phyloP scores from a whole-genome alignment of 2,113 vertebrate genomes.

The Tragelaphus scriptus region DNA sequence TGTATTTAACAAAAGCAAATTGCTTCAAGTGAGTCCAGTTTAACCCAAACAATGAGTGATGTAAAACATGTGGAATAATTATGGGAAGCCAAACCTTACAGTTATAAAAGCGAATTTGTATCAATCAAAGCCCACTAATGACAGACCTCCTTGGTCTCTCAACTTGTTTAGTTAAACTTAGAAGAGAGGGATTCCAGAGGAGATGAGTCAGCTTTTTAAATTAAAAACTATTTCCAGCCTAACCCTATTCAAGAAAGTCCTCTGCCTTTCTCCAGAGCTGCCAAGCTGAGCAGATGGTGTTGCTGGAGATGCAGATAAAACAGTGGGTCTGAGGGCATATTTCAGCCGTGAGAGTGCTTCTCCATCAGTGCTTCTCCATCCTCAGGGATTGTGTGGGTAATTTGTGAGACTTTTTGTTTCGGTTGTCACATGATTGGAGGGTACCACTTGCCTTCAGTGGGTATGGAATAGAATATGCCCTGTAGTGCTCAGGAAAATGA shows the following conservation, averaged over 20 bases:
- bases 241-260: not conserved
- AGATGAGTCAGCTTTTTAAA: not conserved
- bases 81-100: not conserved
- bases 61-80: not conserved
- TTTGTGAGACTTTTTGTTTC: not conserved
- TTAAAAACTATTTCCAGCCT: not conserved
- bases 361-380: not conserved
- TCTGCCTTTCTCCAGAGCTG: not conserved
- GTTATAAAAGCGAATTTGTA: not conserved
- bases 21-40: not conserved
- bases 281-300: not conserved
- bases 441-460: not conserved
- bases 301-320: not conserved
- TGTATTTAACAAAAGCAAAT: slow-evolving; percentile 38
- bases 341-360: not conserved
- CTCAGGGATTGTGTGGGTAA: not conserved
- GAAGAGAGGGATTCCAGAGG: not conserved
- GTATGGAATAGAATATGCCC: not conserved
- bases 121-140: not conserved
- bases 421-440: not conserved
- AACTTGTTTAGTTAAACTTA: not conserved
- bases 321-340: not conserved
- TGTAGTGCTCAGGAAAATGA: not conserved
- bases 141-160: not conserved
- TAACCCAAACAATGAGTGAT: slow-evolving; percentile 5